These are phyloP conservation scores for Acromyrmex charruanus DNA, from an alignment of 1,140 invertebrate species.

Conservation along the genomic window DNA sequence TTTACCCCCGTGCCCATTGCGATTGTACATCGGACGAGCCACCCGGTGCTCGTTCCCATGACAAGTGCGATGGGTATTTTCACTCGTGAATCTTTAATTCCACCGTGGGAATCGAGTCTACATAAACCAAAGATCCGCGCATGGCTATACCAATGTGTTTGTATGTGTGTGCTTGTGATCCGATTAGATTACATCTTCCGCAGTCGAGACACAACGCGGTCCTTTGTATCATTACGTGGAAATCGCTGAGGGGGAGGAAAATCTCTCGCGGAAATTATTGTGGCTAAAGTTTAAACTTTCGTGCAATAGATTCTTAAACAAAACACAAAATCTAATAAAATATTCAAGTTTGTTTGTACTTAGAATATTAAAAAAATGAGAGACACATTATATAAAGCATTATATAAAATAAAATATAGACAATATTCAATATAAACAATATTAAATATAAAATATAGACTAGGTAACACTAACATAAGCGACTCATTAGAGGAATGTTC, in stretches of 20 bases:
- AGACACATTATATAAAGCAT: neutral
- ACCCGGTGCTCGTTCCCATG: constrained; percentile 85
- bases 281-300: neutral
- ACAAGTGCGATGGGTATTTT: constrained; percentile 84
- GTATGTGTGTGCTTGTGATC: constrained; percentile 1
- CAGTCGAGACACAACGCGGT: constrained; percentile 26
- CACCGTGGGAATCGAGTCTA: constrained; percentile 81
- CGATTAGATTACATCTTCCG: constrained; percentile 62
- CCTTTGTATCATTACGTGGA: constrained; percentile 4
- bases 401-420: constrained; percentile 2
- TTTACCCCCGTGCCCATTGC: constrained; percentile 47
- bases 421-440: too few species aligned
- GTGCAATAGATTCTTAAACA: neutral
- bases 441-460: too few species aligned
- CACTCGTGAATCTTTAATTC: constrained; percentile 85
- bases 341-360: neutral
- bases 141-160: constrained; percentile 43
- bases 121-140: constrained; percentile 65
- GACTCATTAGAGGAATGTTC: neutral
- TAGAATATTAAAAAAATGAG: neutral
- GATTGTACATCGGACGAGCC: constrained; percentile 75
- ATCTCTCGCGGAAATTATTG: neutral
- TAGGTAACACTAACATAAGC: neutral
- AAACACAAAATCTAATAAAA: neutral
- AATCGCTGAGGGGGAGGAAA: constrained; percentile 1